Evolutionary conservation across 2,888 invertebrate genomes (phyloP), one percentile per base, ranked within the genome.

Genomic region (Scaeva pyrastri): DNA sequence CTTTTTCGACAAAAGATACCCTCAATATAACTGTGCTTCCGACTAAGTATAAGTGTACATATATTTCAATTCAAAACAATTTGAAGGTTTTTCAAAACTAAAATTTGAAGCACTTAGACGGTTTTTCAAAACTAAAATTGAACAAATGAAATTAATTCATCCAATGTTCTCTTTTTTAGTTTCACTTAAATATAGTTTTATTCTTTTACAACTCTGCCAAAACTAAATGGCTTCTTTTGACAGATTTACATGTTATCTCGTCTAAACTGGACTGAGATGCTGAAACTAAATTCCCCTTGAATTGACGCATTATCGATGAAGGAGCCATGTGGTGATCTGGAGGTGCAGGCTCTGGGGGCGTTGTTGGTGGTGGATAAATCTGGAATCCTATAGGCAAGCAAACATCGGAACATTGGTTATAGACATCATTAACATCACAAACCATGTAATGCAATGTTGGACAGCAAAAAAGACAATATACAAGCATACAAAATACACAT

Each of bases 271-370:
- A 95, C 91, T 94, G 94, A 88, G 94, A 94, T 89, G 93, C 93
- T 88, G 94, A 94, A 89, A 94, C 91, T 88, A 93, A 90, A 79
- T 91, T 92, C 73, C 93, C 91, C 88, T 93, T 94, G 88, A 93
- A 93, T 90, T 93, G 93, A 89, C 94, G 91, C 91, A 93, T 92
- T 90, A 92, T 92, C 89, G 93, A 91, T 90, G 92, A 93, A 88
- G 92, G 92, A 89, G 94, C 94, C 93, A 95, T 94, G 90, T 94
- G 94, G 91, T 96, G 96, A 92, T 96, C 96, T 78, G 96, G 96
- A 66, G 97, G 97, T 79, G 97, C 96, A 60, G 97, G 97, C 92
- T 97, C 97, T 48, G 97, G 97, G 64, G 97, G 97, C 88, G 97
- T 97, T 89, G 96, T 96, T 72, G 96, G 96, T 83, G 96, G 96